phyloP scores from a whole-genome alignment of 2,113 vertebrate genomes.

The Syngnathus typhle region DNA sequence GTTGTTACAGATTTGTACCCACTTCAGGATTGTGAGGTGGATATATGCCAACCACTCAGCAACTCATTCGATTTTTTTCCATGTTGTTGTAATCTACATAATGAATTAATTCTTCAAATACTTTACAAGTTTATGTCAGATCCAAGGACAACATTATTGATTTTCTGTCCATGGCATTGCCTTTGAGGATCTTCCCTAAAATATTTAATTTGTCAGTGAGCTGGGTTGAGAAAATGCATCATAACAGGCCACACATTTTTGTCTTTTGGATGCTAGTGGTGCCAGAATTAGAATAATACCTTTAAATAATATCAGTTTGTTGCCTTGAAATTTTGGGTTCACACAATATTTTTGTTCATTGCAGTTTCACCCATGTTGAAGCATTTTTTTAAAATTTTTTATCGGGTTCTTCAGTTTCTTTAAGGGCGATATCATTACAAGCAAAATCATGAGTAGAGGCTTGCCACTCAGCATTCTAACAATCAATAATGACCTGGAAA shows the following conservation, averaged over 20 bases:
- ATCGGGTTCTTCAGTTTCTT: too few species aligned
- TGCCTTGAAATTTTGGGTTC: too few species aligned
- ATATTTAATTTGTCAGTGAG: not conserved
- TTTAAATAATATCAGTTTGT: not conserved
- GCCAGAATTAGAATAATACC: not conserved
- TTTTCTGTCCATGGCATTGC: not conserved
- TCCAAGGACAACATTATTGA: not conserved
- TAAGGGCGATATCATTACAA: too few species aligned
- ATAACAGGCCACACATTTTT: not conserved
- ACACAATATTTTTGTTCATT: too few species aligned
- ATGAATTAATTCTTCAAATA: not conserved
- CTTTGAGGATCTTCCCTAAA: not conserved
- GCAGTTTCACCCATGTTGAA: too few species aligned
- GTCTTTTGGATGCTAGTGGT: not conserved
- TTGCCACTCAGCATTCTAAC: not conserved
- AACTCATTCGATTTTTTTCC: not conserved
- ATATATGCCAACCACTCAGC: not conserved
- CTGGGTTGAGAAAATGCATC: not conserved
- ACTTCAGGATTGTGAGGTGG: not conserved
- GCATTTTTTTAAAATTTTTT: too few species aligned
- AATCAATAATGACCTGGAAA: not conserved
- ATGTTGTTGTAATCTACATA: constrained; percentile 3
- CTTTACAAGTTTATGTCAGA: not conserved
- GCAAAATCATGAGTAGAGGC: not conserved
- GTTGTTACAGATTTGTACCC: not conserved